Evolutionary conservation across 2,797 vertebrate species (phyloP), one percentile per base, ranked within the genome.

Genomic region (Tapirus indicus): DNA sequence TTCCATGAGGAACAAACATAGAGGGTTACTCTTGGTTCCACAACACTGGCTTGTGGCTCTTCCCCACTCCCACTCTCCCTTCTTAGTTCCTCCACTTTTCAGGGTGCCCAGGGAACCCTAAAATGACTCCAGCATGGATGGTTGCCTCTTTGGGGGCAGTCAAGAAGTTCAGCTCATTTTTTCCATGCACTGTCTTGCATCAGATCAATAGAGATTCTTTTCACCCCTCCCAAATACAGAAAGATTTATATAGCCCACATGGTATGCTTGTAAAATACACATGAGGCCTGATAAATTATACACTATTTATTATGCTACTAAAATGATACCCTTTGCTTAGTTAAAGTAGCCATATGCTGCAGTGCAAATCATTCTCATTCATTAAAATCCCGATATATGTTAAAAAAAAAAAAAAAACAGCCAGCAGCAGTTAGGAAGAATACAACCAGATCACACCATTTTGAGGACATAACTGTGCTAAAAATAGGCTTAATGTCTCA

Each of bases 281-380:
- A 92, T 0, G 69, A 97, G 90, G 85, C 58, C 95, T 97, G 95
- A 93, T 97, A 95, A 97, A 96, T 97, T 91, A 91, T 52, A 71
- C 74, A 58, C 78, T 96, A 96, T 96, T 97, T 97, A 97, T 97
- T 97, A 94, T 91, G 74, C 80, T 93, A 84, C 96, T 97, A 97
- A 98, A 97, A 95, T 69, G 95, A 97, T 96, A 91, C 88, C 95
- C 74, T 97, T 96, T 97, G 83, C 92, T 95, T 97, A 96, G 97
- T 97, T 97, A 95, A 97, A 97, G 93, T 98, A 97, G 97, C 92
- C 96, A 96, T 95, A 97, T 95, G 95, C 84, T 97, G 41, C 47
- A 85, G 77, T 93, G 44, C 92, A 97, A 97, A 97, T 97, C 92
- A 96, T 96, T 90, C 52, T 91, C 82, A 91, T 96, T 97, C 93